A percentile compares a stretch with the other conserved stretches of the same genome.
Evolutionary conservation across 2,797 vertebrate genomes (phyloP).

Genomic region (Chelonia mydas): DNA sequence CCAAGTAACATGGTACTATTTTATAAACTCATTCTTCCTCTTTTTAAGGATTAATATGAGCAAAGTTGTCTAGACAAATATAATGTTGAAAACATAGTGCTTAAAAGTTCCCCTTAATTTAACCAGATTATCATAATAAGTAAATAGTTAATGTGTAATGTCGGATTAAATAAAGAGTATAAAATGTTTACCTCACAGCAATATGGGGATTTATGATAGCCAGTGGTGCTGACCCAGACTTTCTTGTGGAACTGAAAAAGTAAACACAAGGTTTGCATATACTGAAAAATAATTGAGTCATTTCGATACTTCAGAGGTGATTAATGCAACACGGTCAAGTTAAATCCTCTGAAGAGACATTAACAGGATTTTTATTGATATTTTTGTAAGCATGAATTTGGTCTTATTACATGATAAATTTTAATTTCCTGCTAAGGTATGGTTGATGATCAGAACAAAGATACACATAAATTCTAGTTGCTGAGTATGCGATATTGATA

Average conservation of each 20-base stretch:
- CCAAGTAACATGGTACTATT: not conserved
- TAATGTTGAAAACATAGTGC: not conserved
- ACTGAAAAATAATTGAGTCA: slow-evolving; percentile 67
- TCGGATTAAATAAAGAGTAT: slow-evolving; percentile 10
- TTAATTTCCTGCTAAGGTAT: slow-evolving; percentile 75
- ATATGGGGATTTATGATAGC: slow-evolving; percentile 44
- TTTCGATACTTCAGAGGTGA: slow-evolving; percentile 67
- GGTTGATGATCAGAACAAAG: slow-evolving; percentile 59
- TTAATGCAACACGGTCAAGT: slow-evolving; percentile 52
- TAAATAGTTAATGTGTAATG: not conserved
- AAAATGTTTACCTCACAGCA: not conserved
- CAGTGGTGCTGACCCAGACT: not conserved
- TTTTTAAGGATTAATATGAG: not conserved
- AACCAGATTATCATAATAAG: slow-evolving; percentile 46
- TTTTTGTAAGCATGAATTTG: slow-evolving; percentile 56
- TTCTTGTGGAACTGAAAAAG: slow-evolving; percentile 51
- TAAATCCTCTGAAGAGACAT: slow-evolving; percentile 52
- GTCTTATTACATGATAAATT: slow-evolving; percentile 62
- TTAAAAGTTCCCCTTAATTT: slow-evolving; percentile 5
- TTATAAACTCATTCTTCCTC: not conserved
- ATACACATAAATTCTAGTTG: slow-evolving; percentile 11
- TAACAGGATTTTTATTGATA: slow-evolving; percentile 18
- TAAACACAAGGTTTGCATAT: slow-evolving; percentile 29
- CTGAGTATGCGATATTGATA: slow-evolving; percentile 27
- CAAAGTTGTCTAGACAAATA: not conserved